A percentile compares a stretch with the other conserved stretches of the same genome.
Evolutionary conservation across 1,140 invertebrate species (phyloP).

Genomic region (Probaryconus sp.): DNA sequence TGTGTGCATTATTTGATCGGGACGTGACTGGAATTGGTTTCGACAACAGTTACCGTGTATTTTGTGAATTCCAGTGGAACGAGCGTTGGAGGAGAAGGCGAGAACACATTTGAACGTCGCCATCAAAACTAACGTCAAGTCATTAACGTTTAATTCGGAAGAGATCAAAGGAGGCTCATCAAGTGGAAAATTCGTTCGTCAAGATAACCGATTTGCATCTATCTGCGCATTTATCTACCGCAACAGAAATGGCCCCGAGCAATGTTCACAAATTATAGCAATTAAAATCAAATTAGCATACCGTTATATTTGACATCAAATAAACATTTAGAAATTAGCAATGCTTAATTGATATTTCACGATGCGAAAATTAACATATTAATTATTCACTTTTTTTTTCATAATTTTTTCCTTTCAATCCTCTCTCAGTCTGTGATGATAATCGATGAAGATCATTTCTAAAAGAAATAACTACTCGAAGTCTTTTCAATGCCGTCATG

Average conservation of each 20-base stretch:
- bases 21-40: constrained; percentile 41
- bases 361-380: too few species aligned
- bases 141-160: constrained; percentile 45
- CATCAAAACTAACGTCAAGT: constrained; percentile 34
- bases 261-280: too few species aligned
- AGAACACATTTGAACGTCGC: constrained; percentile 41
- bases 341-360: too few species aligned
- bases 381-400: too few species aligned
- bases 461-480: too few species aligned
- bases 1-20: constrained; percentile 50
- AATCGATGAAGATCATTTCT: too few species aligned
- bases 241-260: background rate
- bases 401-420: too few species aligned
- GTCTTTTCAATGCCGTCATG: too few species aligned
- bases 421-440: too few species aligned
- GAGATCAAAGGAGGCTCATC: constrained; percentile 35
- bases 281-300: too few species aligned
- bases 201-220: constrained; percentile 14
- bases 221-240: background rate
- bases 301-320: too few species aligned
- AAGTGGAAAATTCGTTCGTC: constrained; percentile 36
- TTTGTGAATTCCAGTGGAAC: constrained; percentile 35
- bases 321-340: too few species aligned
- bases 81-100: constrained; percentile 26
- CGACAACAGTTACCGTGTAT: constrained; percentile 17